These are phyloP conservation scores for Eriocheir sinensis DNA, from an alignment of 1,140 invertebrate species.

Conservation along the genomic window DNA sequence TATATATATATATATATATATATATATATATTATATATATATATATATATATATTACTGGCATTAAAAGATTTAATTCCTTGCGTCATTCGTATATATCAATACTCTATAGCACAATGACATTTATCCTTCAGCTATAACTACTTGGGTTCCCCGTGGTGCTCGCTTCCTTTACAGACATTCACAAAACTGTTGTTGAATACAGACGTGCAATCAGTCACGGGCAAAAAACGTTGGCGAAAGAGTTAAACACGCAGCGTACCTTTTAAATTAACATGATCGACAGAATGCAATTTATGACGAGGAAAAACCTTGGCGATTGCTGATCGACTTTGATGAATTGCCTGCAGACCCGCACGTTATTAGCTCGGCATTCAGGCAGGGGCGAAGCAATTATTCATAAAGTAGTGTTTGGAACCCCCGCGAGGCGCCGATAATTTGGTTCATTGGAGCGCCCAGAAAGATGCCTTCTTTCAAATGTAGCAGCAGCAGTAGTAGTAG, in stretches of 20 bases:
- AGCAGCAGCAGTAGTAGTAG: too few species aligned
- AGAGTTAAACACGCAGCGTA: background rate
- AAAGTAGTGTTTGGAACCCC: too few species aligned
- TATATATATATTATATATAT: conserved; percentile 47
- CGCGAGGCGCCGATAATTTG: too few species aligned
- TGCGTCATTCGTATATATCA: background rate
- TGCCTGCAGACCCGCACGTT: too few species aligned
- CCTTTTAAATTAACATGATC: background rate
- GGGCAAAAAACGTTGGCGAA: background rate
- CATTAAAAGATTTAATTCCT: background rate
- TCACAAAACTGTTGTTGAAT: background rate
- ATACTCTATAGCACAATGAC: background rate
- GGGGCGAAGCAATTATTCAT: too few species aligned
- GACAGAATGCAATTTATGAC: too few species aligned
- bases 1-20: conserved; percentile 48
- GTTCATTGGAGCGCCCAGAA: too few species aligned
- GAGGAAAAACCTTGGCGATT: too few species aligned
- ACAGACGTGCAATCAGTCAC: background rate
- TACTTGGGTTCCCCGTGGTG: background rate
- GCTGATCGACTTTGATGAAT: too few species aligned
- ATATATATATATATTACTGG: conserved; percentile 47
- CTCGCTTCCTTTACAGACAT: background rate
- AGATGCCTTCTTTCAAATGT: too few species aligned
- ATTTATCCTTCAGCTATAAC: background rate
- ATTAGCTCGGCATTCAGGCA: too few species aligned